These are phyloP conservation scores for Hippocampus comes DNA, from an alignment of 2,113 vertebrate species.

Conservation along the genomic window DNA sequence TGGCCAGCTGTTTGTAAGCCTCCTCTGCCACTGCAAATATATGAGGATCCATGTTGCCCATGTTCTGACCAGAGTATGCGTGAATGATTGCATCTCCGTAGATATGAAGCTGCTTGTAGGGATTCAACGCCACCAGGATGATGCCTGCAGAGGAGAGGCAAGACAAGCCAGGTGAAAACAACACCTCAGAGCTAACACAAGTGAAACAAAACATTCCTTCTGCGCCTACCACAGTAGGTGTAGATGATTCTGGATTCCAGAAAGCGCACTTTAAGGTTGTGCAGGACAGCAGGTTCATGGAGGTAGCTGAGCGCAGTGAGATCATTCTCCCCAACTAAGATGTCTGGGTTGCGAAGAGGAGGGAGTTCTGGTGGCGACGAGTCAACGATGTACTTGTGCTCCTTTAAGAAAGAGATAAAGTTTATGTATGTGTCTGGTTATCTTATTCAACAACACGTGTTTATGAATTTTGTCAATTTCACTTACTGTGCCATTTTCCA, in stretches of 20 bases:
- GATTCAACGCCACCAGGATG: constrained; percentile 95
- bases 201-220: background rate
- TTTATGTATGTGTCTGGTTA: constrained; percentile 10
- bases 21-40: constrained; percentile 98
- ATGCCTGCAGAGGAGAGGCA: constrained; percentile 78
- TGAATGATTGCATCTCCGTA: constrained; percentile 97
- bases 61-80: constrained; percentile 93
- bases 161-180: constrained; percentile 7
- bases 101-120: constrained; percentile 88
- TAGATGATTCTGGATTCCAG: constrained; percentile 95
- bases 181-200: background rate
- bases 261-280: constrained; percentile 92
- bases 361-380: constrained; percentile 73
- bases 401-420: constrained; percentile 63
- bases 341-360: constrained; percentile 91
- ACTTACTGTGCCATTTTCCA: constrained; percentile 91
- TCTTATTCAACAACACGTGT: background rate
- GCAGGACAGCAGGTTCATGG: constrained; percentile 91
- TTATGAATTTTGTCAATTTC: background rate
- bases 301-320: constrained; percentile 98
- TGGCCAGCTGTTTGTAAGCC: constrained; percentile 98
- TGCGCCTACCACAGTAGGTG: constrained; percentile 87
- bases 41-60: constrained; percentile 99
- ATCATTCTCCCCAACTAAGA: constrained; percentile 97
- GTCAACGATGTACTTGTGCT: constrained; percentile 76